Base-by-base conservation (phyloP, 2,797 vertebrate species). In the Aeoliscus strigatus region DNA sequence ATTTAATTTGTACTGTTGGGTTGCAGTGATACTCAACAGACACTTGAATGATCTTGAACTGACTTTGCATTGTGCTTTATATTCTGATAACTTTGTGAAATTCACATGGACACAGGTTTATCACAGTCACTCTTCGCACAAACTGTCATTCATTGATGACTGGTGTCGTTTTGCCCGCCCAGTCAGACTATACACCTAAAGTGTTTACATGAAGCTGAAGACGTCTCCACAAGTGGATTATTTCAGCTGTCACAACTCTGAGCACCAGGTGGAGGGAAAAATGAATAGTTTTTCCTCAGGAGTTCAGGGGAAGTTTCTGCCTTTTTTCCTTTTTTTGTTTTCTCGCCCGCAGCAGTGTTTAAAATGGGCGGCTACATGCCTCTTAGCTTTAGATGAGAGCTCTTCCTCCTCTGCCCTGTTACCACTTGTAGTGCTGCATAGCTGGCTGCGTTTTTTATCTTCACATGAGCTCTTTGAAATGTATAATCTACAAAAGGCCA, bases 201-300 rank as follows among this genome's bases (percentile, higher is more conserved):
- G 50, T 32, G 46, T 79, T 72, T 35, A 72, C 50, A 26, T 1
- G 59, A 60, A 64, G 27, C 49, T 46, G 40, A 50, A 34, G 60
- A 10, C 4, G 23, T 62, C 68, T 74, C 50, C 25, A 28, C 4
- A 34, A 61, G 67, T 65, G 53, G 49, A 69, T 73, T 60, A 53
- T 66, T 73, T 73, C 52, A 75, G 67, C 69, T 73, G 70, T 78
- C 73, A 56, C 51, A 52, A 44, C 61, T 51, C 16, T 33, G 1
- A 66, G 48, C 49, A 36, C 39, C 46, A 52, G 60, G 48, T 52
- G 54, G 51, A n/a, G n/a, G 16, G 31, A 43, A 43, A 52, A 31
- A 60, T 52, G 2, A 48, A 44, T 30, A 42, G 39, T 41, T 39
- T 51, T 18, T 35, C 16, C 40, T 38, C 23, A 18, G 13, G 21